phyloP scores from a whole-genome alignment of 2,797 vertebrate species.

The Poeciliopsis gracilis region DNA sequence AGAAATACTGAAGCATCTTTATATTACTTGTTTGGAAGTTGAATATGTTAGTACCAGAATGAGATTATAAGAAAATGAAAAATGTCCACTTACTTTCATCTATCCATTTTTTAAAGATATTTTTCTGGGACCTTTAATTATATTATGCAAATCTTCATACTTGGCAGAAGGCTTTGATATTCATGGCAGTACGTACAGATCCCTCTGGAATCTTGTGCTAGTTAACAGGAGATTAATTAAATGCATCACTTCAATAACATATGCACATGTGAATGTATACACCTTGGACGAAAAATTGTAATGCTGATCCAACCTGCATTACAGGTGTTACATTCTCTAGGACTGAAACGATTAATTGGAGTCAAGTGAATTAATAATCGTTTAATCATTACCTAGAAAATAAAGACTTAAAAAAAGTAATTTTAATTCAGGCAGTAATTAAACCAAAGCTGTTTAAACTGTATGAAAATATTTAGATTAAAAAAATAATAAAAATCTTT shows the following conservation, averaged over 20 bases:
- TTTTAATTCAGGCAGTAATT: too few relatives aligned
- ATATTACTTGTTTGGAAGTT: neutral
- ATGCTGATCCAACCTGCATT: conserved; percentile 22
- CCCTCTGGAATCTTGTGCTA: conserved; percentile 43
- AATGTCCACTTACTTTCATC: neutral
- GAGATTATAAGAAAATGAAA: too few relatives aligned
- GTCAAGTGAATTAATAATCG: too few relatives aligned
- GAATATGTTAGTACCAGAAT: neutral
- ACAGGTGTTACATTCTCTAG: conserved; percentile 19
- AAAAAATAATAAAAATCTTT: too few relatives aligned
- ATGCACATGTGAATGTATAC: conserved; percentile 34
- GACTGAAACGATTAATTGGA: neutral
- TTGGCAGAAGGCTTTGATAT: conserved; percentile 32
- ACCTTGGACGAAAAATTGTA: conserved; percentile 35
- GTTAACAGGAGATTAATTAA: conserved; percentile 59
- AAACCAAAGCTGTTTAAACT: too few relatives aligned
- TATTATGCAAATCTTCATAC: conserved; percentile 19
- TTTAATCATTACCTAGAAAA: too few relatives aligned
- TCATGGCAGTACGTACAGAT: neutral
- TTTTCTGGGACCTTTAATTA: neutral
- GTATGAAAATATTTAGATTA: too few relatives aligned
- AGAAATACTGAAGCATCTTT: neutral
- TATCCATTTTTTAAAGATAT: neutral
- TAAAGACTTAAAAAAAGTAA: too few relatives aligned
- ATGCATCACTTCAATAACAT: conserved; percentile 41